phyloP scores from a whole-genome alignment of 2,797 vertebrate species.

The Cichlasoma orientale region DNA sequence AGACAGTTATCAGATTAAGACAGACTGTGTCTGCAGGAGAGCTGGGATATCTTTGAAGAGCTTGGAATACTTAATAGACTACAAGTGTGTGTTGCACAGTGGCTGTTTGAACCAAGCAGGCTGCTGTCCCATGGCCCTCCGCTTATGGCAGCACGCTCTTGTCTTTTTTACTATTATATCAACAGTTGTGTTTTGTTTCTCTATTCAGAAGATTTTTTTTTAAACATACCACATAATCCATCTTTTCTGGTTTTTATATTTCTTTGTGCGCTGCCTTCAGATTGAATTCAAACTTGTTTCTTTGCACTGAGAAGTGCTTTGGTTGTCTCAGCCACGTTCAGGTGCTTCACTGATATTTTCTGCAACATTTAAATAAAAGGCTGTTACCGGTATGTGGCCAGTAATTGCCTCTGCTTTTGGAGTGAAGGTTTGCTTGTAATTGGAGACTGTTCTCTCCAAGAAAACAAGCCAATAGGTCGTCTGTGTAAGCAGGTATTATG shows the following conservation, averaged over 20 bases:
- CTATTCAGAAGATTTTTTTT: background rate
- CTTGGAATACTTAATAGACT: background rate
- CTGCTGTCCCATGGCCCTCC: slow-evolving; percentile 6
- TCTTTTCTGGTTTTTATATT: background rate
- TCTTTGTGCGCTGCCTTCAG: background rate
- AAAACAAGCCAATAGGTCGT: background rate
- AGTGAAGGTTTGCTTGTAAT: slow-evolving; percentile 6
- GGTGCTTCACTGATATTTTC: slow-evolving; percentile 11
- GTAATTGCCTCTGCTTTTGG: slow-evolving; percentile 10
- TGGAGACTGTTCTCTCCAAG: background rate
- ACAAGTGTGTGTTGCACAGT: background rate
- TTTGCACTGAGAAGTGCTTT: background rate
- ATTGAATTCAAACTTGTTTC: background rate
- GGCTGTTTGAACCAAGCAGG: slow-evolving; percentile 5
- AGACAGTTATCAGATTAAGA: background rate
- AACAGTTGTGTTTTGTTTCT: slow-evolving; percentile 18
- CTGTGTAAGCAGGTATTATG: background rate
- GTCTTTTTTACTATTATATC: slow-evolving; percentile 10
- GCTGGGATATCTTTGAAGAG: background rate
- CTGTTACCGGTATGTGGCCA: background rate
- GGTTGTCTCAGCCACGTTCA: background rate
- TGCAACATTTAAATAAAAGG: slow-evolving; percentile 11
- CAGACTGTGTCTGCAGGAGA: background rate
- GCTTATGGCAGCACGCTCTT: slow-evolving; percentile 10
- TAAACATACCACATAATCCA: background rate